Evolutionary conservation across 1,140 invertebrate genomes (phyloP).

Genomic region (Palaemon carinicauda): DNA sequence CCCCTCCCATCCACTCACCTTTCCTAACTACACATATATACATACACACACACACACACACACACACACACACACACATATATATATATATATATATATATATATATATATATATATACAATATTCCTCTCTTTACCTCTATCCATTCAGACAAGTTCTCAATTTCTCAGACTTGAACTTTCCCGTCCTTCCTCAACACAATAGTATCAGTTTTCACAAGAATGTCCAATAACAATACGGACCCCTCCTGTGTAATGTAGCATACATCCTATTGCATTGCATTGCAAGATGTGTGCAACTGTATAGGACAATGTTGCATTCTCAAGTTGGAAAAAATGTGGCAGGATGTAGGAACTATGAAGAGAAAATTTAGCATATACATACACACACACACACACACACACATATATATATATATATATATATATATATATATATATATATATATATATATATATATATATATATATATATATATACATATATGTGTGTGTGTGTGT

Average conservation of each 20-base stretch:
- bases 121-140: neutral
- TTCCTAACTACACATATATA: conserved; percentile 11
- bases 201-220: neutral
- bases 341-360: too few species aligned
- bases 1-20: too few species aligned
- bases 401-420: neutral
- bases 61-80: conserved; percentile 31
- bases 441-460: neutral
- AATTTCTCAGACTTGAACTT: too few species aligned
- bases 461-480: neutral
- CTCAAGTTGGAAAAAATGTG: too few species aligned
- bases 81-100: neutral
- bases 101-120: neutral
- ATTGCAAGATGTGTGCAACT: too few species aligned
- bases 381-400: neutral
- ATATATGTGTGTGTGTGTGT: neutral
- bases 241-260: too few species aligned
- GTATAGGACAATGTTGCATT: too few species aligned
- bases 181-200: too few species aligned
- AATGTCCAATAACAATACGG: too few species aligned
- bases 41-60: conserved; percentile 33
- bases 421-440: neutral
- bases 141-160: too few species aligned
- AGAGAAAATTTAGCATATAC: too few species aligned
- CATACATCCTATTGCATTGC: too few species aligned